Base-by-base conservation (phyloP, 1,140 invertebrate genomes). In the Sminthurinus signatus region DNA sequence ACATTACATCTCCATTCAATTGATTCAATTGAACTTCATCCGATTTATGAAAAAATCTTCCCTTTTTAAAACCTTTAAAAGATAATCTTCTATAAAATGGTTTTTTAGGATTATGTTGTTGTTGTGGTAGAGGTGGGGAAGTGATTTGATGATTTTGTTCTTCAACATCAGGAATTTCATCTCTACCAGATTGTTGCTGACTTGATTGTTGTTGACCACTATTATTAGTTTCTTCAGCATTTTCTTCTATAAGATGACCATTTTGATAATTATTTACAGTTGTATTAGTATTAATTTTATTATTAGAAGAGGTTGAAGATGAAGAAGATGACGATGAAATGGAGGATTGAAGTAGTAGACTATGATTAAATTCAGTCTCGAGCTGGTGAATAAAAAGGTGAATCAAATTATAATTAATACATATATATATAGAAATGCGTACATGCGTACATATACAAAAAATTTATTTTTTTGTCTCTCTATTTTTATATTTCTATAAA, bases 1-100 rank as follows among this genome's bases (percentile, higher is more conserved):
- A 42, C 8, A n/a, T 19, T 15, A 56, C 60, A 56, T 68, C 72
- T 55, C 71, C 70, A 65, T 68, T 59, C n/a, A n/a, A n/a, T n/a
- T n/a, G n/a, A 69, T 67, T 67, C 39, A 72, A 65, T 67, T 78
- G 76, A 51, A 77, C 76, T 75, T 96, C 93, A 72, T 95, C 91
- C 0, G 91, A 92, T 74, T 94, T 95, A 73, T 91, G 88, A 73
- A 97, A 95, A 25, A 94, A 80, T 42, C 86, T 83, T 19, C 88
- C 86, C 72, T 87, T 88, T 43, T 84, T 83, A 25, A 90, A 78
- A 42, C 88, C 89, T 75, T 93, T 95, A 70, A 96, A 93, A 15
- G 92, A 95, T 50, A 96, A 69, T 64, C 68, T 64, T 46, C 69
- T 39, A 43, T 68, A 71, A 64, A 71, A 71, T 14, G 66, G 66